Conservation (phyloP, 2,797 vertebrate species). For the Champsocephalus esox region DNA sequence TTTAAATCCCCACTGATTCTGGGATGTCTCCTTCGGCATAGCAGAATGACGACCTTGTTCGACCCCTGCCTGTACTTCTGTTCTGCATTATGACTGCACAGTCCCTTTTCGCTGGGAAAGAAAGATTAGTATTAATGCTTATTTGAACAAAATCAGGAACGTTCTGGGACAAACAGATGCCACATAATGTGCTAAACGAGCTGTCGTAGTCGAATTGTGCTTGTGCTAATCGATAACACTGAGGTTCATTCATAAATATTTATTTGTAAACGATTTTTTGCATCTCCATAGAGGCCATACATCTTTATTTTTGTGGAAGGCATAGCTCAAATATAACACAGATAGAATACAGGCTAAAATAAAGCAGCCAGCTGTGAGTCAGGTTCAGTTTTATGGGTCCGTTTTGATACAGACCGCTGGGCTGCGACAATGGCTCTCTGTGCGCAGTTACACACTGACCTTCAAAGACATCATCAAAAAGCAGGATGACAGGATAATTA, state of each 20-base stretch:
- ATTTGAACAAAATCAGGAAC: not conserved
- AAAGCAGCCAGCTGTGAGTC: not conserved
- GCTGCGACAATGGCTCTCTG: conserved; percentile 8
- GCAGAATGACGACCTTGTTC: conserved; percentile 29
- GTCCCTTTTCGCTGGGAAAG: not conserved
- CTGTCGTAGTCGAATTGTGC: not conserved
- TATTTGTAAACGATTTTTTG: not conserved
- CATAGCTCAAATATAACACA: not conserved
- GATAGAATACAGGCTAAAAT: not conserved
- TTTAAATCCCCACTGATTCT: conserved; percentile 31
- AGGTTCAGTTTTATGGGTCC: not conserved
- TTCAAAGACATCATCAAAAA: not conserved
- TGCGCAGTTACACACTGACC: conserved; percentile 4
- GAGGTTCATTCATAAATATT: not conserved
- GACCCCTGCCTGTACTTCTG: conserved; percentile 25
- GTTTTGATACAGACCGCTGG: not conserved
- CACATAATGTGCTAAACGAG: not conserved
- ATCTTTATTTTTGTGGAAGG: not conserved
- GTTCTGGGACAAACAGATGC: not conserved
- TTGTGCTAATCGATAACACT: not conserved
- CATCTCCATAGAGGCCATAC: not conserved
- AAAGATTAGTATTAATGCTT: not conserved
- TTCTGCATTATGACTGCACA: conserved; percentile 26
- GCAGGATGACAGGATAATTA: not conserved
- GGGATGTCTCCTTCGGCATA: conserved; percentile 26